Percentiles rank a stretch among this genome's conserved stretches.
Evolutionary conservation across 2,888 invertebrate genomes (phyloP).

Genomic region (Drosophila kokeensis): DNA sequence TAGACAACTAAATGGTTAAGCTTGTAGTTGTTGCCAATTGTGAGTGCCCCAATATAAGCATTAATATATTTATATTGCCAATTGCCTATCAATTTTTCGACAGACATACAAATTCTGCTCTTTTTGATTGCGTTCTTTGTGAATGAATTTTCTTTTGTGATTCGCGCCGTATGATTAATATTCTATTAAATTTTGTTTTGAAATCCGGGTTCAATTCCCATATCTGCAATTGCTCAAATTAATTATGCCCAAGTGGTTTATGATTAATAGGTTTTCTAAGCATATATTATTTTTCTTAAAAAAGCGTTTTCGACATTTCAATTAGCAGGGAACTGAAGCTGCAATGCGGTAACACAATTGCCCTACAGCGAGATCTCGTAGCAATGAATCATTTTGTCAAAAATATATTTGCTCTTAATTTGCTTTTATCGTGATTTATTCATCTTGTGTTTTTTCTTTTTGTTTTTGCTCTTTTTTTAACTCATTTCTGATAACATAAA

Average conservation of each 20-base stretch:
- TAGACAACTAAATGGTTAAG: constrained; percentile 36
- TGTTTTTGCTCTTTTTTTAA: neutral
- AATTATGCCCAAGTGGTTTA: constrained; percentile 6
- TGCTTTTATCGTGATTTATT: constrained; percentile 5
- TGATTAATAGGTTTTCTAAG: constrained; percentile 17
- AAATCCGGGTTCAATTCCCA: constrained; percentile 33
- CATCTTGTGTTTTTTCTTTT: constrained; percentile 7
- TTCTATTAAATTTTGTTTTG: constrained; percentile 31
- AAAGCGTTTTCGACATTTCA: neutral
- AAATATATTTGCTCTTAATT: constrained; percentile 3
- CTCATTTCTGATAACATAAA: constrained; percentile 5
- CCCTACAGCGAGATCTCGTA: neutral
- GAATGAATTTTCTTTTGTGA: constrained; percentile 26
- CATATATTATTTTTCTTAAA: neutral
- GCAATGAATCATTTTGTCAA: constrained; percentile 32
- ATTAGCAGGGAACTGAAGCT: constrained; percentile 8
- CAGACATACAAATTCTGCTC: constrained; percentile 12
- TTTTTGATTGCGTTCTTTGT: constrained; percentile 53
- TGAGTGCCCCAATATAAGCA: neutral
- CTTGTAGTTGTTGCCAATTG: constrained; percentile 26
- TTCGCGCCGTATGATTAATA: constrained; percentile 73
- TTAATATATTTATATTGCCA: constrained; percentile 31
- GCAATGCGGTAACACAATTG: neutral
- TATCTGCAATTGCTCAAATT: constrained; percentile 25
- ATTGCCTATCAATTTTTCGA: constrained; percentile 30